Percentiles rank a stretch among this genome's conserved stretches.
These are phyloP conservation scores for Trichopria drosophilae DNA, from an alignment of 2,888 invertebrate species.

Conservation along the genomic window DNA sequence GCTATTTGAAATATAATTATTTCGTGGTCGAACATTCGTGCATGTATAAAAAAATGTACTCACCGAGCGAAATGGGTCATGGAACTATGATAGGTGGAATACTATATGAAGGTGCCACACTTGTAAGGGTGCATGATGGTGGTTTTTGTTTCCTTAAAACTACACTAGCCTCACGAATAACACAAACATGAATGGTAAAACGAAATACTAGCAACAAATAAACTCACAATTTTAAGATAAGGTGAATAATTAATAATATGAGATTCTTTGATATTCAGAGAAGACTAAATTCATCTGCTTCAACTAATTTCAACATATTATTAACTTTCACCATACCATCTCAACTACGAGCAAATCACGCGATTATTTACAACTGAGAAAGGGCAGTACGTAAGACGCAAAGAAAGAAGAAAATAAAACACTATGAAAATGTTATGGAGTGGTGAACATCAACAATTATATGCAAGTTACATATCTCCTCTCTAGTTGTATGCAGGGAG, in stretches of 20 bases:
- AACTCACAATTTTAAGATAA: slow-evolving; percentile 17
- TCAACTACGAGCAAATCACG: slow-evolving; percentile 1
- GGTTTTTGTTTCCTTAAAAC: slow-evolving; percentile 37
- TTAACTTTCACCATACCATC: slow-evolving; percentile 13
- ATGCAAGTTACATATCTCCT: no score
- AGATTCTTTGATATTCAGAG: neutral
- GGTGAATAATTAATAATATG: slow-evolving; percentile 30
- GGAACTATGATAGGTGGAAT: slow-evolving; percentile 47
- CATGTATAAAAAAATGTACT: slow-evolving; percentile 53
- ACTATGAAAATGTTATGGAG: slow-evolving; percentile 6
- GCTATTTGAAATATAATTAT: no score
- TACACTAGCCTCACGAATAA: slow-evolving; percentile 14
- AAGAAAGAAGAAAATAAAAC: slow-evolving; percentile 12
- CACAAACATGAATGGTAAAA: slow-evolving; percentile 28
- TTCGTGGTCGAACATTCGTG: no score
- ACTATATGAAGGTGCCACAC: slow-evolving; percentile 47
- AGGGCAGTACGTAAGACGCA: slow-evolving; percentile 12
- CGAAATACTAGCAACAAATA: slow-evolving; percentile 14
- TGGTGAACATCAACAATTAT: slow-evolving; percentile 20
- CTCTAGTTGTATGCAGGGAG: slow-evolving; percentile 18
- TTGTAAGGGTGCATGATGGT: slow-evolving; percentile 41
- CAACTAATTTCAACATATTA: neutral
- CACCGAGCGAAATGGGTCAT: slow-evolving; percentile 49
- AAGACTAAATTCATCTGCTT: neutral
- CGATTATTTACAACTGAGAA: slow-evolving; percentile 40